Conservation (phyloP, 2,113 vertebrate species). For the Stictonetta naevosa region DNA sequence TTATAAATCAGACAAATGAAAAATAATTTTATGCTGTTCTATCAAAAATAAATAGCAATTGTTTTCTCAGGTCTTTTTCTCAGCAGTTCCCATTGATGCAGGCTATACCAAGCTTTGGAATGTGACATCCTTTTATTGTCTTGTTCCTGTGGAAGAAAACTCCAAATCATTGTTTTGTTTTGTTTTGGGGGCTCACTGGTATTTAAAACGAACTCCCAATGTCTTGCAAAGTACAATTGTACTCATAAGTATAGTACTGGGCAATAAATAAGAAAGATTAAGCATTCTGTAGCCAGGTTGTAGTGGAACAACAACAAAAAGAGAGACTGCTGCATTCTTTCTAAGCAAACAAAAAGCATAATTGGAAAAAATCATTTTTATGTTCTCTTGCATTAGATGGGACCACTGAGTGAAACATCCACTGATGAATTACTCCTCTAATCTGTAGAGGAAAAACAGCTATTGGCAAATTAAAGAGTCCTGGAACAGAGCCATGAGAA, state of each 20-base stretch:
- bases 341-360: slow-evolving; percentile 73
- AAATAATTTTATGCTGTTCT: slow-evolving; percentile 40
- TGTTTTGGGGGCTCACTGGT: slow-evolving; percentile 22
- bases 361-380: slow-evolving; percentile 77
- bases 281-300: slow-evolving; percentile 25
- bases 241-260: slow-evolving; percentile 36
- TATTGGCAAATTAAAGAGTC: slow-evolving; percentile 77
- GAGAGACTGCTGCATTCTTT: slow-evolving; percentile 53
- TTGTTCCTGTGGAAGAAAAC: slow-evolving; percentile 33
- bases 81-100: slow-evolving; percentile 19
- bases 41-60: background rate
- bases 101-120: background rate
- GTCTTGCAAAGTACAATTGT: slow-evolving; percentile 49
- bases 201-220: slow-evolving; percentile 51
- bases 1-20: slow-evolving; percentile 33
- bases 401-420: slow-evolving; percentile 79
- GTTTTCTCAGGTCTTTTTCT: slow-evolving; percentile 24
- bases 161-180: slow-evolving; percentile 31
- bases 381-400: slow-evolving; percentile 74
- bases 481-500: slow-evolving; percentile 80
- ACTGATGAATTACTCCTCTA: slow-evolving; percentile 81
- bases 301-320: slow-evolving; percentile 29
- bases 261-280: slow-evolving; percentile 68
- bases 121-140: slow-evolving; percentile 39
- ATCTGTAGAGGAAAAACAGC: slow-evolving; percentile 81